These are phyloP conservation scores for Pristionchus maxplancki DNA, from an alignment of 2,888 invertebrate genomes.

Conservation along the genomic window DNA sequence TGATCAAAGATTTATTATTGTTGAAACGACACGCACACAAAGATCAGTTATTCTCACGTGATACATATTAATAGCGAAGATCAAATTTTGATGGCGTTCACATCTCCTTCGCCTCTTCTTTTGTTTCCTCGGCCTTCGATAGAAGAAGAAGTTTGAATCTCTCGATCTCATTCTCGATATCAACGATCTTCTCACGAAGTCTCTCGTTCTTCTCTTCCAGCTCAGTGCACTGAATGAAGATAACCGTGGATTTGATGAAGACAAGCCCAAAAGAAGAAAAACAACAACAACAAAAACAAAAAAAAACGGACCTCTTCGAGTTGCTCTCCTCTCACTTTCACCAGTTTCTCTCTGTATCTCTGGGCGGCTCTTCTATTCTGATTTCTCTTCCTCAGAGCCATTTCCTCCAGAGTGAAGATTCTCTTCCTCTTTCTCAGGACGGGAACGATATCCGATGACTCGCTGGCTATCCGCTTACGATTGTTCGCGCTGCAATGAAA, in stretches of 20 bases:
- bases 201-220: slow-evolving; percentile 4
- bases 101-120: not conserved
- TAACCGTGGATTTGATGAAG: not conserved
- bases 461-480: not conserved
- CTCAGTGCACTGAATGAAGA: not conserved
- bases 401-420: slow-evolving; percentile 23
- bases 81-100: not conserved
- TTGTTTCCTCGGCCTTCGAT: not conserved
- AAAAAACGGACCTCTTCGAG: slow-evolving; percentile 1
- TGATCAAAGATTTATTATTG: not conserved
- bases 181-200: not conserved
- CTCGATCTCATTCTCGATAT: slow-evolving; percentile 9
- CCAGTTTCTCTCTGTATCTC: slow-evolving; percentile 38
- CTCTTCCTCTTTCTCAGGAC: slow-evolving; percentile 8
- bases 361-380: slow-evolving; percentile 33
- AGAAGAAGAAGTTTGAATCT: slow-evolving; percentile 10
- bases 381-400: slow-evolving; percentile 28
- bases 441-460: not conserved
- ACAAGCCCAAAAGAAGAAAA: not conserved
- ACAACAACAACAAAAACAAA: not conserved
- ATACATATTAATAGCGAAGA: not conserved
- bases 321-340: slow-evolving; percentile 6
- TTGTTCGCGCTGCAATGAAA: slow-evolving; percentile 10
- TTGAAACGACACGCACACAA: not conserved
- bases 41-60: not conserved